Conservation (phyloP, 2,888 invertebrate species). For the Thera obeliscata region DNA sequence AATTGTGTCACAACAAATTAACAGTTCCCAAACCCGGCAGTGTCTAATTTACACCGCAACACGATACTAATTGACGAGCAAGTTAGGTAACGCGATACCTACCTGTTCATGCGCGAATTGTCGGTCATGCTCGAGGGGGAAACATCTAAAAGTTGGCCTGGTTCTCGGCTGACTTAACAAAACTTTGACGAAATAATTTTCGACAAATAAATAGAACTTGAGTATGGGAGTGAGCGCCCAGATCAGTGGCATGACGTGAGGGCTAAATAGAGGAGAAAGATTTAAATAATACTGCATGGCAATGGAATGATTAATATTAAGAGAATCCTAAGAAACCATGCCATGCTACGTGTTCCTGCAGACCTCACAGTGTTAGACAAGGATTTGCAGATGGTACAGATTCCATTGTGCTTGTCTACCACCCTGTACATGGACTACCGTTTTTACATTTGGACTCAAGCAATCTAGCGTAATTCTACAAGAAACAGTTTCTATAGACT, state of each 20-base stretch:
- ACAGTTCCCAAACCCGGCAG: constrained; percentile 28
- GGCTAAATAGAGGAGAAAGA: not conserved
- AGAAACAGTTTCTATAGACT: not conserved
- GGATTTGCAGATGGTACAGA: no score
- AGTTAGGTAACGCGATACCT: constrained; percentile 30
- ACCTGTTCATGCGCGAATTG: constrained; percentile 96
- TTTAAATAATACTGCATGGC: no score
- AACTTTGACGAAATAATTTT: not conserved
- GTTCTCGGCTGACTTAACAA: not conserved
- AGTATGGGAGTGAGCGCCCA: no score
- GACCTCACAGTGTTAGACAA: no score
- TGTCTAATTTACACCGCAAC: constrained; percentile 33
- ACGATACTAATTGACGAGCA: constrained; percentile 25
- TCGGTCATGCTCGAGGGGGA: constrained; percentile 88
- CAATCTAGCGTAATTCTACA: not conserved
- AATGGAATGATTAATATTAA: no score
- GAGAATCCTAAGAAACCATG: no score
- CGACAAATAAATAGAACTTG: not conserved
- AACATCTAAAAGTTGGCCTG: constrained; percentile 7
- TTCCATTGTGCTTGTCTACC: no score
- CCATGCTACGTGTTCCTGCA: no score
- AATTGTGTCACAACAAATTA: constrained; percentile 22
- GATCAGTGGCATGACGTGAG: no score
- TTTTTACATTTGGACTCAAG: no score
- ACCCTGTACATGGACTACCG: no score